Percentiles rank a stretch among this genome's conserved stretches.
Evolutionary conservation across 2,888 invertebrate genomes (phyloP).

Genomic region (Drosophila ustulata): DNA sequence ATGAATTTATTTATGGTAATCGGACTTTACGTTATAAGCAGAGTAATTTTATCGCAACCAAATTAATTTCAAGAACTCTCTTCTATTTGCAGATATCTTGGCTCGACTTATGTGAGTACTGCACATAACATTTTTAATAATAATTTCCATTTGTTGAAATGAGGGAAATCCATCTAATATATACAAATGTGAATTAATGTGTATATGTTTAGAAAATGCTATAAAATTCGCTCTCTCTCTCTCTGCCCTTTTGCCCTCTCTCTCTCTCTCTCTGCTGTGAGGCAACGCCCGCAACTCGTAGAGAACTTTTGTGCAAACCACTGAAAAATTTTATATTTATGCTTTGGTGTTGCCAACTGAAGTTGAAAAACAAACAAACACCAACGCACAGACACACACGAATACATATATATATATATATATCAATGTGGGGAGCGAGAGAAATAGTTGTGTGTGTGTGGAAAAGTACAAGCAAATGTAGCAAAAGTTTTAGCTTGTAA

Average conservation of each 20-base stretch:
- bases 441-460: slow-evolving; percentile 4
- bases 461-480: slow-evolving; percentile 53
- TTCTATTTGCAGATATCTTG: background rate
- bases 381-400: slow-evolving; percentile 20
- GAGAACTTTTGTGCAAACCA: slow-evolving; percentile 58
- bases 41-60: background rate
- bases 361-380: slow-evolving; percentile 60
- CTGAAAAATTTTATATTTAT: slow-evolving; percentile 71
- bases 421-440: background rate
- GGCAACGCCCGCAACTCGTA: slow-evolving; percentile 16
- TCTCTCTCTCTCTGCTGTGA: background rate
- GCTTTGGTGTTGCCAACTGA: slow-evolving; percentile 70
- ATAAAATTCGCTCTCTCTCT: background rate
- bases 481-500: slow-evolving; percentile 76
- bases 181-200: background rate
- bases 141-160: background rate
- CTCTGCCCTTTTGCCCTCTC: background rate
- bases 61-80: background rate
- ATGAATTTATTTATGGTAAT: background rate
- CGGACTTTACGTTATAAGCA: background rate
- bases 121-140: background rate
- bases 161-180: background rate
- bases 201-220: slow-evolving; percentile 6
- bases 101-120: background rate
- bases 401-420: background rate